Conservation (phyloP, 23 tunicate species). For the Halocynthia aurantium region DNA sequence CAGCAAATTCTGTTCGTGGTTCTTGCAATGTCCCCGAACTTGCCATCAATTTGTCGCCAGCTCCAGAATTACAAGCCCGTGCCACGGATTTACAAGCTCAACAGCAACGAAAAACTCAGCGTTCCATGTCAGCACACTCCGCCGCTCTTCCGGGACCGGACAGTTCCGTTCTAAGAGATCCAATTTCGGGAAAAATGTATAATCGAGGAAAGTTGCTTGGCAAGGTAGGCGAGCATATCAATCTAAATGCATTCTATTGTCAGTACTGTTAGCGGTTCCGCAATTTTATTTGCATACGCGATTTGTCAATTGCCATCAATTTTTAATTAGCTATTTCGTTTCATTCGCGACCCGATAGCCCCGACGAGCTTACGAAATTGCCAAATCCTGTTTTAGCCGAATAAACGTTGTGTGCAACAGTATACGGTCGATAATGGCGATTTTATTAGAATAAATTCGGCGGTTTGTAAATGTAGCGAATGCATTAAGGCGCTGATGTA, state of each 20-base stretch:
- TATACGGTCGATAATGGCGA: too few relatives aligned
- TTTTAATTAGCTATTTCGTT: too few relatives aligned
- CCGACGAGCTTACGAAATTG: too few relatives aligned
- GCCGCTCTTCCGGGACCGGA: slow-evolving; percentile 26
- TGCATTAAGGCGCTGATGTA: not conserved
- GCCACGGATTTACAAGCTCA: not conserved
- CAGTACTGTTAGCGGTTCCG: too few relatives aligned
- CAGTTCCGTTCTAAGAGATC: slow-evolving; percentile 24
- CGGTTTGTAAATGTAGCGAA: too few relatives aligned
- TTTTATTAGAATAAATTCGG: too few relatives aligned
- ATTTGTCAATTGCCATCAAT: too few relatives aligned
- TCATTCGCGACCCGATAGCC: too few relatives aligned
- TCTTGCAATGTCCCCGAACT: slow-evolving; percentile 3
- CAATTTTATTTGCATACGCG: too few relatives aligned
- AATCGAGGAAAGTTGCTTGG: slow-evolving; percentile 24
- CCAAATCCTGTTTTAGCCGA: too few relatives aligned
- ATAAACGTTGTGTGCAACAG: too few relatives aligned
- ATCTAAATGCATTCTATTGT: too few relatives aligned
- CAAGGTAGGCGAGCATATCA: not conserved
- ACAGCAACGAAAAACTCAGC: slow-evolving; percentile 7
- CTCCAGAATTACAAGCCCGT: not conserved
- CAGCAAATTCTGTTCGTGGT: not conserved
- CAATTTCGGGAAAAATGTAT: slow-evolving; percentile 16
- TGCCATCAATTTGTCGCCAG: not conserved
- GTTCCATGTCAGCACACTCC: slow-evolving; percentile 31